Evolutionary conservation across 1,140 invertebrate species (phyloP), one percentile per base, ranked within the genome.

Genomic region (Diprion similis): DNA sequence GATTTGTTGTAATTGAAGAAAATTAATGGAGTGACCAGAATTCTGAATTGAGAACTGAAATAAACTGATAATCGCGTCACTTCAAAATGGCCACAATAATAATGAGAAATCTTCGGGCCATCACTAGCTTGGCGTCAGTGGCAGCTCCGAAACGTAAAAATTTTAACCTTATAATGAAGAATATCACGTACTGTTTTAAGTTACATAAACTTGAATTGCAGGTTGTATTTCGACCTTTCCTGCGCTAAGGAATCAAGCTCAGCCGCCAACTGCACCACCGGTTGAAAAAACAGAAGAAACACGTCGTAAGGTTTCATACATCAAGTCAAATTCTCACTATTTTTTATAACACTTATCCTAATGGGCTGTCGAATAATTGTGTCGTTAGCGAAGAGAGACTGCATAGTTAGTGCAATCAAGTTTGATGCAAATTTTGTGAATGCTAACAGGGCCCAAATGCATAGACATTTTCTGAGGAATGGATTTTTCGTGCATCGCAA

Each of bases 201-300:
- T 67, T 66, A 51, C 59, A 15, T 66, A 46, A 73, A 67, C 51
- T 6, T 68, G 18, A 46, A 19, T 73, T 73, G 51, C 65, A 78
- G 77, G 77, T 78, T 78, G 74, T 73, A 66, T 78, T 47, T 75
- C 77, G 15, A 47, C 66, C 51, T 48, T 70, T 59, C 64, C 77
- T 59, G 51, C 72, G 19, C 45, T 78, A 13, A 74, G 65, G 68
- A 48, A 72, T 65, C 69, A 45, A 71, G 1, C 66, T 47, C 75
- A 76, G 67, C 24, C 71, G 46, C 51, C 71, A 17, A 59, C 73
- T 11, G 18, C 71, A 64, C 51, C 68, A 19, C 47, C 73, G 11
- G 11, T 11, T n/a, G 73, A 75, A 70, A 71, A 68, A 9, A 48
- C 73, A 2, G 75, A 76, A 51, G 77, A 76, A 76, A 67, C 75